Base-by-base conservation (phyloP, 2,113 vertebrate species). In the Platichthys stellatus region DNA sequence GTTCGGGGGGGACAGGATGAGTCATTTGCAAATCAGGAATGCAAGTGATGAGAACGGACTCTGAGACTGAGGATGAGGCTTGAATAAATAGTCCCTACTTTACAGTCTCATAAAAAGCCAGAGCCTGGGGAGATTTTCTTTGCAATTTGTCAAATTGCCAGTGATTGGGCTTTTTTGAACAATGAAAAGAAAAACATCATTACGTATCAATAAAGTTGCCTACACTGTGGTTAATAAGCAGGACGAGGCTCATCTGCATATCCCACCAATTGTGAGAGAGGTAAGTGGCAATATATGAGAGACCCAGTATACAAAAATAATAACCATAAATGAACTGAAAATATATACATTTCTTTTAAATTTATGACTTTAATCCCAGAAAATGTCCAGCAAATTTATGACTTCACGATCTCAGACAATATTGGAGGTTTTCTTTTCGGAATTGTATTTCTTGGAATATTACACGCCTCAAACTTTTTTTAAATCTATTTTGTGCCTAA, bases 1-100 rank as follows among this genome's bases (percentile, higher is more conserved):
- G 76, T 78, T 85, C 38, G 47, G 49, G 56, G 5, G 47, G 67
- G 69, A 71, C 12, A 31, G 40, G 54, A 76, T 85, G 63, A 68
- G 61, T 83, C 69, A 86, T 68, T 54, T 75, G 56, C 62, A 78
- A 80, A 70, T 71, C 35, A 68, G 18, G 45, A 23, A 63, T 63
- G 47, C n/a, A 53, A 47, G 72, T 35, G 58, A 78, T 71, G 13
- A 47, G 45, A 54, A 72, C 5, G 56, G 47, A 75, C 43, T 68
- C 59, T 80, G 80, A 80, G 43, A 40, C 12, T 21, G 67, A 24
- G 68, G 15, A 56, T 69, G 35, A 72, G 56, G 65, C 40, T 74
- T 38, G 65, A 80, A 53, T 69, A 18, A 31, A 73, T 35, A 77
- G 60, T 28, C 70, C 35, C 20, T 2, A 20, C 67, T 69, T 84